Conservation (phyloP, 2,797 vertebrate genomes). For the Zalophus californianus region DNA sequence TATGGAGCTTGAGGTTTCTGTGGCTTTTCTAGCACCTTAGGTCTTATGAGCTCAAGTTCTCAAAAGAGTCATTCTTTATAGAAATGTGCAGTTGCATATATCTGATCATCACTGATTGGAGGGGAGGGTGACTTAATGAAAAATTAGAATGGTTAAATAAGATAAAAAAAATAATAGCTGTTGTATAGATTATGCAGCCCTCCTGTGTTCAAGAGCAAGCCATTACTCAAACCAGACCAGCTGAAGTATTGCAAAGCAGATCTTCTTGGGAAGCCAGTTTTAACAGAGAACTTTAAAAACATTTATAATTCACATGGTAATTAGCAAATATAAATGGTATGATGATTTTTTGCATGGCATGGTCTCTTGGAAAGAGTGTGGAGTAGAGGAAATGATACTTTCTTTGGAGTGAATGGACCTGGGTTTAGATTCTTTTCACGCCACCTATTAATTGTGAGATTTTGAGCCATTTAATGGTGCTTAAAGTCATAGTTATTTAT, state of each 20-base stretch:
- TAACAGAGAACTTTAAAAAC: conserved; percentile 35
- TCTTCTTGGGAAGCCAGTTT: conserved; percentile 30
- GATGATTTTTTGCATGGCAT: background rate
- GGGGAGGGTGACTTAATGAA: background rate
- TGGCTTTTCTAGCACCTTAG: background rate
- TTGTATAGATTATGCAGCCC: conserved; percentile 32
- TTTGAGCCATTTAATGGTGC: background rate
- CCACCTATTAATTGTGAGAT: background rate
- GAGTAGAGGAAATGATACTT: background rate
- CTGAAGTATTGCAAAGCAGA: background rate
- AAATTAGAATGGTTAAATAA: conserved; percentile 48
- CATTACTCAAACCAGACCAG: conserved; percentile 62
- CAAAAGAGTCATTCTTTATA: background rate
- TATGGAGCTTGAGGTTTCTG: background rate
- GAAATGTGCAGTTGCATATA: background rate
- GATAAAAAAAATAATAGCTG: conserved; percentile 63
- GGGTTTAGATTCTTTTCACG: conserved; percentile 2
- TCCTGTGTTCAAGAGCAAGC: conserved; percentile 50
- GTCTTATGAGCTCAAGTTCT: background rate
- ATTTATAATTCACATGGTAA: background rate
- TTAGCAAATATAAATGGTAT: conserved; percentile 24
- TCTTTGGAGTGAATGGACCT: background rate
- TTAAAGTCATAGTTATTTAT: background rate
- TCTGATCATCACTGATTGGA: background rate
- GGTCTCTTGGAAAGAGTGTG: background rate